Percentiles rank a stretch among this genome's conserved stretches.
Evolutionary conservation across 2,888 invertebrate species (phyloP).

Genomic region (Tuberolachnus salignus): DNA sequence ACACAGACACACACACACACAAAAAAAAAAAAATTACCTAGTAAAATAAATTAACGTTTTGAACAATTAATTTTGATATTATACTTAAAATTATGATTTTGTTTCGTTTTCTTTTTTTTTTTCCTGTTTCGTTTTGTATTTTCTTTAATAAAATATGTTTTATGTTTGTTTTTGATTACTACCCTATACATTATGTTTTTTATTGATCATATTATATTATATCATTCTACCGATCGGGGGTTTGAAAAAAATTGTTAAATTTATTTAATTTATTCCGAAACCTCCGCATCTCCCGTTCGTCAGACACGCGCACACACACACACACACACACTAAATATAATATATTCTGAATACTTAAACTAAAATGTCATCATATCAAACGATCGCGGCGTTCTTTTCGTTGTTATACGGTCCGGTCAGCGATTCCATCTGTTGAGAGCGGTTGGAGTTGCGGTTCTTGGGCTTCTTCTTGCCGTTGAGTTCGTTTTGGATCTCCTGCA

Average conservation of each 20-base stretch:
- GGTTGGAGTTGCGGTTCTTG: slow-evolving; percentile 52
- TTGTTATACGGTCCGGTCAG: slow-evolving; percentile 28
- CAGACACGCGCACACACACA: not conserved
- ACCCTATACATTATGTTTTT: too few species aligned
- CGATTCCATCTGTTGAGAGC: slow-evolving; percentile 50
- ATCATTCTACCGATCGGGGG: not conserved
- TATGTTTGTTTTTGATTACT: too few species aligned
- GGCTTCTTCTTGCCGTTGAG: slow-evolving; percentile 55
- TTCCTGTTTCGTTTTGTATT: too few species aligned
- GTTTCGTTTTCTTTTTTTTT: too few species aligned
- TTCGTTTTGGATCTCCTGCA: slow-evolving; percentile 58
- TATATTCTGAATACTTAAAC: not conserved
- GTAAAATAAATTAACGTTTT: too few species aligned
- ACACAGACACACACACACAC: not conserved
- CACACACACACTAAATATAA: not conserved
- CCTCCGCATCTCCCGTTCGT: not conserved
- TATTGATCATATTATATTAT: too few species aligned
- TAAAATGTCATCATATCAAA: slow-evolving; percentile 3
- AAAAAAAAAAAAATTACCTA: slow-evolving; percentile 13
- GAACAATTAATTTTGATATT: too few species aligned
- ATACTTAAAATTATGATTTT: too few species aligned
- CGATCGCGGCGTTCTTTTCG: slow-evolving; percentile 42
- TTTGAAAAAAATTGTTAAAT: slow-evolving; percentile 8
- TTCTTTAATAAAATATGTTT: too few species aligned
- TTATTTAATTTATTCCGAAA: not conserved